Evolutionary conservation across 2,113 vertebrate species (phyloP).

Genomic region (Rana temporaria): DNA sequence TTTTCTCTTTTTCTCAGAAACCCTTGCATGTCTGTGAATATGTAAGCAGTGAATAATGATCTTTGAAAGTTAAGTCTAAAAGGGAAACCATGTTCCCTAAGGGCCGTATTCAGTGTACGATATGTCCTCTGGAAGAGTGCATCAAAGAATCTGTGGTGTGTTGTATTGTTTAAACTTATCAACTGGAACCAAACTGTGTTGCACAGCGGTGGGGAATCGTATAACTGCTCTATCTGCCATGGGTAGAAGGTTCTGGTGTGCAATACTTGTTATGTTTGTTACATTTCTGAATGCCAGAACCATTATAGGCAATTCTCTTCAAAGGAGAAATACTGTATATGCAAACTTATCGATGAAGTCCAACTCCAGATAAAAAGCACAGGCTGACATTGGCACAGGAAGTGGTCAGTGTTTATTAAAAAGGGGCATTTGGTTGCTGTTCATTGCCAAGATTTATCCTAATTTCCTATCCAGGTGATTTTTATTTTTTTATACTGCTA

Average conservation of each 20-base stretch:
- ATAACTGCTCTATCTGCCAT: neutral
- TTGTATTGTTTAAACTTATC: neutral
- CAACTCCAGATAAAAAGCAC: too few relatives aligned
- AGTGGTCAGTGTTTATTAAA: too few relatives aligned
- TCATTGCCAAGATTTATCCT: too few relatives aligned
- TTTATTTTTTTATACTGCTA: too few relatives aligned
- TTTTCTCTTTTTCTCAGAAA: neutral
- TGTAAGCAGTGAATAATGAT: neutral
- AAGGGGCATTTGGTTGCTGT: too few relatives aligned
- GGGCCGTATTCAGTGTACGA: neutral
- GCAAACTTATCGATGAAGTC: too few relatives aligned
- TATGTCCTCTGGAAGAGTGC: neutral
- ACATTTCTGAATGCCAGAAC: neutral
- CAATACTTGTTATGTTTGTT: neutral
- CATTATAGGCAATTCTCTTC: neutral
- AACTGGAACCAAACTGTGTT: neutral
- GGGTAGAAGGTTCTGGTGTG: neutral
- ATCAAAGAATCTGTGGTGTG: neutral
- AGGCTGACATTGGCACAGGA: too few relatives aligned
- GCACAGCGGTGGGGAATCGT: neutral
- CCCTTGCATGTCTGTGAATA: constrained; percentile 11
- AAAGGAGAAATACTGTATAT: too few relatives aligned
- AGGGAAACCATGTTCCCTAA: neutral
- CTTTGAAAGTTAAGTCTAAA: neutral
- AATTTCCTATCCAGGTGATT: too few relatives aligned